Evolutionary conservation across 2,888 invertebrate genomes (phyloP), one percentile per base, ranked within the genome.

Genomic region (Zonitis immaculata): DNA sequence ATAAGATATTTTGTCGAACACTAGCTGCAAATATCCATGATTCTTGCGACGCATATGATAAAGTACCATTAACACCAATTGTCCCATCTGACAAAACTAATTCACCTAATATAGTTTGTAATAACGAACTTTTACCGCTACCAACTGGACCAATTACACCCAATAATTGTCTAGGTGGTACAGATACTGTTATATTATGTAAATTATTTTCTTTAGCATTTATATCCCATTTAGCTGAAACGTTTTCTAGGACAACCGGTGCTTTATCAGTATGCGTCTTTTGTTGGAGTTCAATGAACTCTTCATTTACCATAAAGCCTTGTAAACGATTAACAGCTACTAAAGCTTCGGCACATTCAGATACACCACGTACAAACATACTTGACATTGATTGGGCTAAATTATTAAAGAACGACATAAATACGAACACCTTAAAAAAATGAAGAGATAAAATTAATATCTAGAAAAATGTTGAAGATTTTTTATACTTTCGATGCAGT

Each of bases 141-240:
- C 95, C 95, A 11, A 95, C 94, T 0, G 92, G 86, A 8, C 95
- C 95, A 22, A 87, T 86, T 42, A 87, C 80, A 52, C 71, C 70
- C 49, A 66, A 67, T 30, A 71, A 55, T 46, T 65, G 73, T 6
- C 81, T 81, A 0, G 78, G 75, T 56, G n/a, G n/a, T n/a, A n/a
- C n/a, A n/a, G n/a, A n/a, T n/a, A n/a, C n/a, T 54, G 95, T 88
- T 12, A 95, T 80, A 1, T 89, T 91, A 61, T 89, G 84, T 69
- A 64, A 75, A 72, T 42, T 74, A 70, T 82, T 82, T 76, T 66
- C 65, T n/a, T 71, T 49, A 25, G 60, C 65, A 18, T 58, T 56
- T 22, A 14, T 53, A 46, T 3, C 58, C 42, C n/a, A 26, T 47
- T 46, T 69, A 6, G 70, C 68, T 42, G 59, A 63, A 20, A 57